phyloP scores from a whole-genome alignment of 2,797 vertebrate genomes.

The Podarcis lilfordi region DNA sequence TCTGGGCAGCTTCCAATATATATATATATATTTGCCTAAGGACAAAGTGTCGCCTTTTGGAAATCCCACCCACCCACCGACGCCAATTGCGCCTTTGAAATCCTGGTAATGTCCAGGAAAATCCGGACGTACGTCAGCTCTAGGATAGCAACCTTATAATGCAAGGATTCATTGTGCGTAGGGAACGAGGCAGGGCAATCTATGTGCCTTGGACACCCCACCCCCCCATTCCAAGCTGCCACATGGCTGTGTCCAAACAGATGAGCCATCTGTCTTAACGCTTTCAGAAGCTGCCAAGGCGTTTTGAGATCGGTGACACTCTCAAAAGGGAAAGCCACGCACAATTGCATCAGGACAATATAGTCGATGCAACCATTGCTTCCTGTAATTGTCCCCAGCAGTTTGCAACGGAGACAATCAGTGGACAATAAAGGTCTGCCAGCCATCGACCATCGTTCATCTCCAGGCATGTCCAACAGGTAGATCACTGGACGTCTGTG shows the following conservation, averaged over 20 bases:
- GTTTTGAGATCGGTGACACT: constrained; percentile 50
- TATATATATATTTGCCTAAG: no score
- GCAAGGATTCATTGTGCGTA: neutral
- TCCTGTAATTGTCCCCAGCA: constrained; percentile 68
- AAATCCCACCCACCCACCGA: no score
- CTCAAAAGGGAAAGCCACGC: constrained; percentile 48
- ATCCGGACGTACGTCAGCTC: no score
- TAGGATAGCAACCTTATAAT: neutral
- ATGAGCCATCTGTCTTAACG: neutral
- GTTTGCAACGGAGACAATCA: constrained; percentile 34
- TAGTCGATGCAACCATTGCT: constrained; percentile 59
- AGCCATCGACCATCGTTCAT: constrained; percentile 63
- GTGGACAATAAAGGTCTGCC: constrained; percentile 58
- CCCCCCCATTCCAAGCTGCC: neutral
- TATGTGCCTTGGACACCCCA: neutral
- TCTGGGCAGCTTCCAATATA: no score
- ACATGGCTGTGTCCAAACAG: neutral
- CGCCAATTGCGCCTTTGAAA: no score
- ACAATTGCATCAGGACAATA: constrained; percentile 57
- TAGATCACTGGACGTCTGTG: no score
- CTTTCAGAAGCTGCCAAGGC: constrained; percentile 43
- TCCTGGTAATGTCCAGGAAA: no score
- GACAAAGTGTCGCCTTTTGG: no score
- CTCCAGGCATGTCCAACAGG: neutral
- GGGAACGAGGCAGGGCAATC: neutral